Evolutionary conservation across 2,113 vertebrate genomes (phyloP), one percentile per base, ranked within the genome.

Genomic region (Microcebus tavaratra): DNA sequence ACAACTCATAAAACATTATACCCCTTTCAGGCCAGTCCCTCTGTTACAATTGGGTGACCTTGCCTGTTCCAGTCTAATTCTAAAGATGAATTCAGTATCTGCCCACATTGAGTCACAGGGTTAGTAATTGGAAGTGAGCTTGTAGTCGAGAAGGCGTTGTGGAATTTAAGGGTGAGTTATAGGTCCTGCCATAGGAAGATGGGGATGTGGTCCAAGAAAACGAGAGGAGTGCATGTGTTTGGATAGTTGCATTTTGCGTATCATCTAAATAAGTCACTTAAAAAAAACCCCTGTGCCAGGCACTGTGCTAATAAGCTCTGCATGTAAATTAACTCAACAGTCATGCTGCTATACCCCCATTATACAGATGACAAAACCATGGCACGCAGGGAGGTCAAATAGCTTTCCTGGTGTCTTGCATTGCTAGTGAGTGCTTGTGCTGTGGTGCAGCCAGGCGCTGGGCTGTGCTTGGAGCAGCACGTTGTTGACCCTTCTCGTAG

Each of bases 381-480:
- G 21, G 34, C 70, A 72, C 63, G 81, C 39, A 79, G 61, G 75
- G 36, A 27, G 42, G 23, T 39, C 25, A 48, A 34, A 27, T n/a
- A 88, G 70, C 42, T 95, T 55, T 48, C 27, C 21, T 9, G 25
- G 59, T 23, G 36, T 53, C 67, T 17, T 17, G 1, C 39, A 25
- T 23, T 48, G 25, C 70, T 50, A 3, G 31, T 31, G 29, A 61
- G 78, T 2, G 2, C 45, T 55, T 11, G 25, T 14, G 11, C 68
- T 21, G 0, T 8, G 3, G 3, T 27, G 20, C 20, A 72, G 12
- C 36, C 55, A 36, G 86, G 39, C 0, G 4, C 21, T 2, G 57
- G 42, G 20, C 65, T n/a, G 0, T 9, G 27, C 29, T 23, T 36
- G 63, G 20, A 75, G 27, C 1, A 1, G 5, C 31, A 29, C 1